phyloP scores from a whole-genome alignment of 2,797 vertebrate genomes.

The Lagodon rhomboides region DNA sequence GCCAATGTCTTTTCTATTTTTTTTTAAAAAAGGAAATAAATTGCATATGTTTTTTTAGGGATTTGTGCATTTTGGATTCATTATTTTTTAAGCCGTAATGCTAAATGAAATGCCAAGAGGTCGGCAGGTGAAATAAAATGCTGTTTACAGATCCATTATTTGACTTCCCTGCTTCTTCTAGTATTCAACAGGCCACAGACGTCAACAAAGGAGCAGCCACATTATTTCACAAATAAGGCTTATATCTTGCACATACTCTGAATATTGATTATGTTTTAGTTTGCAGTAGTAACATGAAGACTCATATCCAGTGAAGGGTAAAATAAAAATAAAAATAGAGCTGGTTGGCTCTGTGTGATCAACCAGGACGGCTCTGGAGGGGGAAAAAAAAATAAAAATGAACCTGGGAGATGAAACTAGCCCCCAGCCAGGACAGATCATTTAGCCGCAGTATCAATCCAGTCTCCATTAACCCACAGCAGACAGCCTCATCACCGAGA shows the following conservation, averaged over 20 bases:
- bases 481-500: conserved; percentile 64
- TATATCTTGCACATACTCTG: conserved; percentile 20
- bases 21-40: background rate
- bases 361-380: conserved; percentile 8
- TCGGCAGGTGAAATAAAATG: conserved; percentile 24
- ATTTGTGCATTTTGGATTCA: conserved; percentile 2
- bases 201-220: conserved; percentile 23
- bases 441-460: conserved; percentile 62
- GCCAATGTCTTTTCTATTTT: background rate
- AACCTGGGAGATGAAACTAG: conserved; percentile 62
- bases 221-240: conserved; percentile 33
- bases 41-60: background rate
- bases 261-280: conserved; percentile 34
- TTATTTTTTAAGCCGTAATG: background rate
- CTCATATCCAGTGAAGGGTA: conserved; percentile 25
- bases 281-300: conserved; percentile 10
- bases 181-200: conserved; percentile 19
- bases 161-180: conserved; percentile 26
- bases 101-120: conserved; percentile 29
- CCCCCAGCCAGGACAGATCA: conserved; percentile 55
- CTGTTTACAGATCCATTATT: conserved; percentile 27
- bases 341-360: conserved; percentile 38
- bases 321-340: conserved; percentile 6
- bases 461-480: conserved; percentile 53
- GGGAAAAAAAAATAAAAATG: conserved; percentile 12